Percentiles rank a stretch among this genome's conserved stretches.
Evolutionary conservation across 1,140 invertebrate genomes (phyloP).

Genomic region (Ips typographus): DNA sequence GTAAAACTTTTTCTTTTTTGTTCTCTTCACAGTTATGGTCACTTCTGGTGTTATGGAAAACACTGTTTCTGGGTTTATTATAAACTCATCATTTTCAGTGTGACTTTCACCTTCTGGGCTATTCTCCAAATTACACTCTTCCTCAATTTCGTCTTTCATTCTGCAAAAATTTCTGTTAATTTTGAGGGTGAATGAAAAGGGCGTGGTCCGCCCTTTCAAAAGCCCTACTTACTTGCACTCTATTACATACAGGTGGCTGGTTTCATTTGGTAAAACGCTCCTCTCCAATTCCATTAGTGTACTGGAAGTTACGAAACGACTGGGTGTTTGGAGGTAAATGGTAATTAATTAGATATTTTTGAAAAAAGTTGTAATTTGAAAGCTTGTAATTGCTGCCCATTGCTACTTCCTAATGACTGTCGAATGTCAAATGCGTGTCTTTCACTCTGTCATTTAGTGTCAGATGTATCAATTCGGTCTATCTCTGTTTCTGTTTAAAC

Average conservation of each 20-base stretch:
- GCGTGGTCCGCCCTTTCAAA: constrained; percentile 10
- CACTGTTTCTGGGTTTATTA: background rate
- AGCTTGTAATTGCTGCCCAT: no score
- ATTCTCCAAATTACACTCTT: background rate
- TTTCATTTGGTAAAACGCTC: constrained; percentile 4
- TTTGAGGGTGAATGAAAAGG: constrained; percentile 9
- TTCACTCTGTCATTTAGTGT: no score
- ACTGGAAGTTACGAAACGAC: no score
- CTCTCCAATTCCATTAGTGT: constrained; percentile 3
- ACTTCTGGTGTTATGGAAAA: constrained; percentile 28
- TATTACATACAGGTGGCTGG: constrained; percentile 7
- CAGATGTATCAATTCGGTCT: no score
- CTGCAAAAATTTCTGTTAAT: background rate
- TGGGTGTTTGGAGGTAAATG: no score
- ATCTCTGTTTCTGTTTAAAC: no score
- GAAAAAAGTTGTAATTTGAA: no score
- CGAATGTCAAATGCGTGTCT: no score
- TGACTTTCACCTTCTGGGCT: background rate
- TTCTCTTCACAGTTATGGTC: constrained; percentile 21
- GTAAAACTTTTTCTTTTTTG: constrained; percentile 17
- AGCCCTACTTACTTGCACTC: constrained; percentile 25
- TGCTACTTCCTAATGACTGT: no score
- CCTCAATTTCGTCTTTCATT: background rate
- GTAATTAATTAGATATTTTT: no score
- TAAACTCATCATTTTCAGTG: background rate